Conservation (phyloP, 2,888 invertebrate species). For the Drosophila eohydei region DNA sequence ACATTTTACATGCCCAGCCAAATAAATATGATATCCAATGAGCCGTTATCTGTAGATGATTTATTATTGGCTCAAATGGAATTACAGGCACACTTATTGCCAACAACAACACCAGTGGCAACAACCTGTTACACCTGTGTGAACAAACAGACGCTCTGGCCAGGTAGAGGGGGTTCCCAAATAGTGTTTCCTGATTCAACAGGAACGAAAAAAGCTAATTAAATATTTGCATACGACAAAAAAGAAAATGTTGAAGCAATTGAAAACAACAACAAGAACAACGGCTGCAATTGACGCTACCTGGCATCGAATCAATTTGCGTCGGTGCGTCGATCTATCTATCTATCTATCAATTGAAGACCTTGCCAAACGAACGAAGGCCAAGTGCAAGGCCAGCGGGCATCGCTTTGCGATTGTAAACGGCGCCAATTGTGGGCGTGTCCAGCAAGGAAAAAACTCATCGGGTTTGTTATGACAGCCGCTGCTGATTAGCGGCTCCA, state of each 20-base stretch:
- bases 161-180: conserved; percentile 1
- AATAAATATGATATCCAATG: conserved; percentile 33
- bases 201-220: conserved; percentile 22
- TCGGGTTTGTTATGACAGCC: conserved; percentile 34
- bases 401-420: conserved; percentile 11
- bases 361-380: conserved; percentile 55
- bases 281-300: conserved; percentile 20
- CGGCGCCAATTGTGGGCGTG: conserved; percentile 74
- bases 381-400: conserved; percentile 46
- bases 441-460: conserved; percentile 15
- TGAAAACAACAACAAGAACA: conserved; percentile 3
- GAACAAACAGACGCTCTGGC: conserved; percentile 21
- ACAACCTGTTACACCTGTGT: conserved; percentile 51
- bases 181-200: conserved; percentile 40
- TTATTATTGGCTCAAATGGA: conserved; percentile 32
- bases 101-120: conserved; percentile 15
- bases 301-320: conserved; percentile 51
- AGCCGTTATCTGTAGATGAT: conserved; percentile 28
- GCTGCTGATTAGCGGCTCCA: conserved; percentile 40
- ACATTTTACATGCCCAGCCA: conserved; percentile 33
- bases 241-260: conserved; percentile 13
- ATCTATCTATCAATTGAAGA: conserved; percentile 62
- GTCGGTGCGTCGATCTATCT: conserved; percentile 53
- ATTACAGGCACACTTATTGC: conserved; percentile 4
- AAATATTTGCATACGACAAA: conserved; percentile 64